Base-by-base conservation (phyloP, 2,888 invertebrate species). In the Apeira syringaria region DNA sequence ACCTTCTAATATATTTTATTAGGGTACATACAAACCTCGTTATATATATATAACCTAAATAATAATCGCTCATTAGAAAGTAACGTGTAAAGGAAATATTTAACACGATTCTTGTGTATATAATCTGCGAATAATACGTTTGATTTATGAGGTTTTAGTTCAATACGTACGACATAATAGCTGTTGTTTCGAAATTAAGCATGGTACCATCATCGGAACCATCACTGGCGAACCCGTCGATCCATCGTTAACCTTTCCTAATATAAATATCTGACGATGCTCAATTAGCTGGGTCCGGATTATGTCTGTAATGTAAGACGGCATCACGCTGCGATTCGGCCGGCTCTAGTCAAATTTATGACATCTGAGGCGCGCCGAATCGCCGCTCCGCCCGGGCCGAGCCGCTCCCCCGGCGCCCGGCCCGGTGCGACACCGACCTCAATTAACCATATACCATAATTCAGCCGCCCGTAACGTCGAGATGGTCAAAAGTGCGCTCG, bases 241-340 rank as follows among this genome's bases (percentile, higher is more conserved):
- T 11, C 11, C 28, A 27, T 39, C 48, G 49, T 53, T 50, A 50
- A 56, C 32, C 15, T 43, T 34, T 46, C 52, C 59, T 65, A 61
- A 67, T 72, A 78, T 75, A 78, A 79, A 76, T 74, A 76, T 71
- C 64, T 61, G 64, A 63, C 59, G 56, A 53, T 59, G 72, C 62
- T 74, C 77, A 78, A 80, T 80, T 76, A 78, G 72, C 63, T 59
- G 63, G 56, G 59, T 59, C 49, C 51, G 63, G 58, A 43, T 51
- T 46, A 51, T 54, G 47, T 41, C 56, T 50, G 74, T 67, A 66
- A 74, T 66, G 67, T 67, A 68, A 73, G 69, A 55, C 64, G 81
- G 77, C 79, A 67, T 78, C 84, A 82, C 68, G 85, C 84, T 77
- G 84, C 45, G 78, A 28, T 13, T 18, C 35, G 52, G 37, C 10